Percentiles rank a stretch among this genome's conserved stretches.
phyloP scores from a whole-genome alignment of 2,888 invertebrate species.

The Buathra laborator region DNA sequence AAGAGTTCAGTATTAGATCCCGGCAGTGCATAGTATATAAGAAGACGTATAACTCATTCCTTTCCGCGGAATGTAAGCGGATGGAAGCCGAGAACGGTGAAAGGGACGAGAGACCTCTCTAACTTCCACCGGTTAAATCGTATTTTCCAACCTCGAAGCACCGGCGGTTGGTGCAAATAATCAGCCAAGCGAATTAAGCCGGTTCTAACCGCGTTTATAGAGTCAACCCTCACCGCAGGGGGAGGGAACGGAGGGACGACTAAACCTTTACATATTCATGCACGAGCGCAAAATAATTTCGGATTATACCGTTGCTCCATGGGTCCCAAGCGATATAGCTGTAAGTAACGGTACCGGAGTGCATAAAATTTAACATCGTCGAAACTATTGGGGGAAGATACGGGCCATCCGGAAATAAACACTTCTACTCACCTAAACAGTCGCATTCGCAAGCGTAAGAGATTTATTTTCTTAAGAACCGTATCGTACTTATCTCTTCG shows the following conservation, averaged over 20 bases:
- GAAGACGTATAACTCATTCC: neutral
- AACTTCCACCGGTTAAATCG: slow-evolving; percentile 15
- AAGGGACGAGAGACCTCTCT: slow-evolving; percentile 19
- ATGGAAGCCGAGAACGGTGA: neutral
- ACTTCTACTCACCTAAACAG: neutral
- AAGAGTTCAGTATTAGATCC: slow-evolving; percentile 3
- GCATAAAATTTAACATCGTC: slow-evolving; percentile 1
- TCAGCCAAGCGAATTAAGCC: slow-evolving; percentile 44
- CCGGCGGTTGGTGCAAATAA: slow-evolving; percentile 23
- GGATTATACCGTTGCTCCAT: slow-evolving; percentile 61
- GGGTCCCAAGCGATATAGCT: neutral
- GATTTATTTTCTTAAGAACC: neutral
- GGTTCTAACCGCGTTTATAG: slow-evolving; percentile 55
- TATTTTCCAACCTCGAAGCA: slow-evolving; percentile 7
- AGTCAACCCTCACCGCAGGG: slow-evolving; percentile 32
- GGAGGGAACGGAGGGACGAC: neutral
- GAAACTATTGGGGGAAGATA: neutral
- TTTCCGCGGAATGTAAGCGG: neutral
- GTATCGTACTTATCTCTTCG: neutral
- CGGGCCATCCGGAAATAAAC: neutral
- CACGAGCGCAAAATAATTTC: slow-evolving; percentile 71
- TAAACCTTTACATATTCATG: slow-evolving; percentile 76
- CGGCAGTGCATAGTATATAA: slow-evolving; percentile 1
- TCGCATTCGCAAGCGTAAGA: neutral
- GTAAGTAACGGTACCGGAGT: neutral